These are phyloP conservation scores for Nothocercus julius DNA, from an alignment of 2,113 vertebrate species.

Conservation along the genomic window DNA sequence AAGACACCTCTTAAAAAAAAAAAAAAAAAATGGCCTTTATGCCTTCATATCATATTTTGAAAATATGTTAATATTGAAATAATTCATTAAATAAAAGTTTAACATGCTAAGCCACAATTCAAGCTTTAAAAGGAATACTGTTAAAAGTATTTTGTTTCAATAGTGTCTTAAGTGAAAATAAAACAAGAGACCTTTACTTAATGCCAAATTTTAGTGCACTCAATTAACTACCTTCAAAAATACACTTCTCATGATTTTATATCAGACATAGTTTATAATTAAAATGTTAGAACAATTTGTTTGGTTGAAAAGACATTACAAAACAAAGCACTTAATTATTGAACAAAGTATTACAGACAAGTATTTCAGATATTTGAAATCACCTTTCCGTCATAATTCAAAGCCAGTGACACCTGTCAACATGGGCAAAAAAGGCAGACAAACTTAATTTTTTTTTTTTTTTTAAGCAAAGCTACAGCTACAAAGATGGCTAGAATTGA, in stretches of 20 bases:
- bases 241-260: constrained; percentile 63
- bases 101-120: constrained; percentile 30
- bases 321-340: constrained; percentile 69
- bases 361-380: constrained; percentile 70
- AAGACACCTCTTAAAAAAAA: constrained; percentile 19
- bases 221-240: constrained; percentile 69
- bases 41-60: constrained; percentile 55
- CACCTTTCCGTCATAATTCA: constrained; percentile 65
- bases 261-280: constrained; percentile 61
- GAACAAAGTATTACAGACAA: constrained; percentile 65
- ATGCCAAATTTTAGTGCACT: constrained; percentile 65
- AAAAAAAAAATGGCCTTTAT: constrained; percentile 16
- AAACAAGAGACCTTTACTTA: constrained; percentile 57
- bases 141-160: constrained; percentile 25
- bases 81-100: constrained; percentile 54
- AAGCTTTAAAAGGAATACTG: constrained; percentile 47
- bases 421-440: constrained; percentile 40
- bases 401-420: constrained; percentile 53
- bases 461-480: constrained; percentile 68
- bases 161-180: constrained; percentile 11
- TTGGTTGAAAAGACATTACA: constrained; percentile 70
- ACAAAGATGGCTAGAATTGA: constrained; percentile 55
- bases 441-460: constrained; percentile 55
- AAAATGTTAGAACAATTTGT: constrained; percentile 56
- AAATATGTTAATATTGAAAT: constrained; percentile 60